Conservation (phyloP, 1,140 invertebrate species). For the Temnothorax nylanderi region DNA sequence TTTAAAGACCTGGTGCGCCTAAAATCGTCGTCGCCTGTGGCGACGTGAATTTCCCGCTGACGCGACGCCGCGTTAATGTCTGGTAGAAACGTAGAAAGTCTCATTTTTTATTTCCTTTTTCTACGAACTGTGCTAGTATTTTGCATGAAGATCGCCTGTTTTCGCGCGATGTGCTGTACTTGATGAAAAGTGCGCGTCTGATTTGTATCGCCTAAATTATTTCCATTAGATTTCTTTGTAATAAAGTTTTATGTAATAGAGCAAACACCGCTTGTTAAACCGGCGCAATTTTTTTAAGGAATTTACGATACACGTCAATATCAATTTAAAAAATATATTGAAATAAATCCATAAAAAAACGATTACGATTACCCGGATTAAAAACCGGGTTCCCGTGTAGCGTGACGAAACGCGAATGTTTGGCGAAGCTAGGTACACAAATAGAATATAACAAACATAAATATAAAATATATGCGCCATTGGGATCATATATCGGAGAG, state of each 20-base stretch:
- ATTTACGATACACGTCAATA: neutral
- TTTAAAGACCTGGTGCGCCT: neutral
- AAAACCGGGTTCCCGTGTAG: neutral
- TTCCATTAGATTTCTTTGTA: neutral
- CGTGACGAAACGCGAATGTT: neutral
- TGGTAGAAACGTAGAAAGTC: too few relatives aligned
- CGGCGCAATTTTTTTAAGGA: neutral
- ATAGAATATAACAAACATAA: slow-evolving; percentile 30
- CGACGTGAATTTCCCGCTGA: slow-evolving; percentile 9
- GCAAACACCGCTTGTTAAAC: neutral
- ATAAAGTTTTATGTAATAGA: neutral
- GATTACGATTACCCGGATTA: slow-evolving; percentile 5
- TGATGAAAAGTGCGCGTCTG: neutral
- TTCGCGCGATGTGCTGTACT: neutral
- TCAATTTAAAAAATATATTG: neutral
- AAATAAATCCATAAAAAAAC: slow-evolving; percentile 16
- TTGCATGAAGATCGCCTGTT: neutral
- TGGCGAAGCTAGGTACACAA: neutral
- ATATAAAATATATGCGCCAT: slow-evolving; percentile 26
- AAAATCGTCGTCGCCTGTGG: slow-evolving; percentile 16
- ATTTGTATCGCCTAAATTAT: neutral
- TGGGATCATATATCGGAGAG: slow-evolving; percentile 20
- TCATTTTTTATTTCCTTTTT: neutral
- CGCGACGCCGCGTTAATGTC: slow-evolving; percentile 1
- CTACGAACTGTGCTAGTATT: neutral